These are phyloP conservation scores for Phacellophora camtschatica DNA, from an alignment of 30 jellyfish, hydroid and myxozoan species.

Conservation along the genomic window DNA sequence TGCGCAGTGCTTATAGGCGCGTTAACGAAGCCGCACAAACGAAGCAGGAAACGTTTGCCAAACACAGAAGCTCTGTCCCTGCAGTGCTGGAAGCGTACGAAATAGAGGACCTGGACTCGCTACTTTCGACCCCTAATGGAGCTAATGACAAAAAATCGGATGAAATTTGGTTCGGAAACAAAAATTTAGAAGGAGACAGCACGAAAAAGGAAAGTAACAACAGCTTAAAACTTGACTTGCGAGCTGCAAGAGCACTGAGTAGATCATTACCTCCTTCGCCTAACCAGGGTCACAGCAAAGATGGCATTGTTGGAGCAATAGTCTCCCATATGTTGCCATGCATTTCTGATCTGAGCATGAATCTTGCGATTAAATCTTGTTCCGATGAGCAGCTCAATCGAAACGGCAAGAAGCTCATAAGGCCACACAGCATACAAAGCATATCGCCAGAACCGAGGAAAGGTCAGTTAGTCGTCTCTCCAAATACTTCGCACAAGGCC, in stretches of 20 bases:
- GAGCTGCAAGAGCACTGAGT: constrained; percentile 27
- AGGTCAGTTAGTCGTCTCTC: no score
- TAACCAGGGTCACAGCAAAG: not conserved
- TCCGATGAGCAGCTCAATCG: constrained; percentile 8
- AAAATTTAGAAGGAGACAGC: not conserved
- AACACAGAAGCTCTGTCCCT: constrained; percentile 43
- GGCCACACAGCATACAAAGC: not conserved
- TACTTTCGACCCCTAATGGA: not conserved
- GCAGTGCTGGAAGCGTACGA: not conserved
- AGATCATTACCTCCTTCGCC: not conserved
- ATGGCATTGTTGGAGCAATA: not conserved
- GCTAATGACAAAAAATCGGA: not conserved
- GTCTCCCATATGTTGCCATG: not conserved
- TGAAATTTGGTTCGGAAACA: not conserved
- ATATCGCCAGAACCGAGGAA: not conserved
- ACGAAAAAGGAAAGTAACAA: not conserved
- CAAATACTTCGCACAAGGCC: not conserved
- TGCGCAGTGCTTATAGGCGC: constrained; percentile 75
- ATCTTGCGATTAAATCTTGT: constrained; percentile 34
- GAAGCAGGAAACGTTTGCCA: not conserved
- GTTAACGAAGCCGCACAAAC: not conserved
- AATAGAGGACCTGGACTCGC: not conserved
- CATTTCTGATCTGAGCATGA: constrained; percentile 20
- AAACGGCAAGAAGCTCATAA: not conserved
- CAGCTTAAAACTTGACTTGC: not conserved